phyloP scores from a whole-genome alignment of 2,888 invertebrate species.

The Lasius fuliginosus region DNA sequence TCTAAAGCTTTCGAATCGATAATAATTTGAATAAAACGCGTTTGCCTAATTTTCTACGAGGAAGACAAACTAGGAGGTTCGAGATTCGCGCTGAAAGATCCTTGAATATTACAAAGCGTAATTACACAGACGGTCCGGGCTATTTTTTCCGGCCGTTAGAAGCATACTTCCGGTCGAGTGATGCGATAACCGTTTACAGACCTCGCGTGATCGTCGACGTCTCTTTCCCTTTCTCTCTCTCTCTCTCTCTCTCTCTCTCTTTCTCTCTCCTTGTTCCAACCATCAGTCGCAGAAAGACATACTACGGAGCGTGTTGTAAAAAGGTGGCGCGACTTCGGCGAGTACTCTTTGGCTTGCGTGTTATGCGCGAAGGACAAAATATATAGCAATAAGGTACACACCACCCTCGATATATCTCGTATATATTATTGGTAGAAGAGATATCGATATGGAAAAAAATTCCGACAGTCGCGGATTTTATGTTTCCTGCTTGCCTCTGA shows the following conservation, averaged over 20 bases:
- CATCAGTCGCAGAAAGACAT: slow-evolving; percentile 62
- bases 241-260: too few relatives aligned
- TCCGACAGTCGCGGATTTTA: slow-evolving; percentile 37
- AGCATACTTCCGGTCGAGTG: slow-evolving; percentile 68
- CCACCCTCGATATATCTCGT: neutral
- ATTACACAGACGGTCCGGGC: slow-evolving; percentile 64
- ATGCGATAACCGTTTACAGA: slow-evolving; percentile 78
- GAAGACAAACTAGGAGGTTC: slow-evolving; percentile 28
- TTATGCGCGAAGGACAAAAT: slow-evolving; percentile 35
- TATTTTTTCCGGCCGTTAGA: slow-evolving; percentile 65
- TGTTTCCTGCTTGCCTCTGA: slow-evolving; percentile 5
- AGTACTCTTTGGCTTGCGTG: slow-evolving; percentile 33
- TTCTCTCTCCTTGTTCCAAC: slow-evolving; percentile 13
- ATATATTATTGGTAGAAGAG: neutral
- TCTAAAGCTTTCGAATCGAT: slow-evolving; percentile 25
- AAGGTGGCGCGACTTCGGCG: slow-evolving; percentile 51
- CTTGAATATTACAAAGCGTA: slow-evolving; percentile 64
- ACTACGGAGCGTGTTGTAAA: slow-evolving; percentile 45
- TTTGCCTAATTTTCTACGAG: slow-evolving; percentile 50
- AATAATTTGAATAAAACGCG: slow-evolving; percentile 27
- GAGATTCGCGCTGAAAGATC: slow-evolving; percentile 47
- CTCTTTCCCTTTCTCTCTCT: slow-evolving; percentile 45
- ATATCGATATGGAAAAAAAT: neutral
- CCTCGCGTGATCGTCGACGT: slow-evolving; percentile 74
- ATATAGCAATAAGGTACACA: slow-evolving; percentile 25